These are phyloP conservation scores for Gallinago solitaria DNA, from an alignment of 2,797 vertebrate genomes.

Conservation along the genomic window DNA sequence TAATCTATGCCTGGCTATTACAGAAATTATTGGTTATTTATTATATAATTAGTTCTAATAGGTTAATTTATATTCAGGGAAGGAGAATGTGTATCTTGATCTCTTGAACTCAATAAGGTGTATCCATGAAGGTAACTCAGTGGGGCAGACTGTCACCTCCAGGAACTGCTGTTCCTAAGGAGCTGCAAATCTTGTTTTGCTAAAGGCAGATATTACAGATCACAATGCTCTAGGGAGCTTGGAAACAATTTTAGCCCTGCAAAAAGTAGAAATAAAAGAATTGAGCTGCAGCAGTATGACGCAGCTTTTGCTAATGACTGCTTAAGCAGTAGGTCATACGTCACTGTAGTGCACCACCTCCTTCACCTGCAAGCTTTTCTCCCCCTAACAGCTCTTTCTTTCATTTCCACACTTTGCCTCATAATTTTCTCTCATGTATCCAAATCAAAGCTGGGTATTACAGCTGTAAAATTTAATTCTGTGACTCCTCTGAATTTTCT, in stretches of 20 bases:
- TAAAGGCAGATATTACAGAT: background rate
- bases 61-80: background rate
- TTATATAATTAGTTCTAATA: background rate
- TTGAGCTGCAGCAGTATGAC: background rate
- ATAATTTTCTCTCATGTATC: background rate
- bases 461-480: background rate
- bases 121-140: background rate
- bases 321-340: background rate
- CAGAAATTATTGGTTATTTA: background rate
- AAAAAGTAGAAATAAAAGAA: background rate
- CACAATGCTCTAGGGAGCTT: background rate
- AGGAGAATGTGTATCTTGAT: background rate
- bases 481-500: background rate
- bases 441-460: background rate
- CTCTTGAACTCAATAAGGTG: background rate
- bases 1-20: background rate
- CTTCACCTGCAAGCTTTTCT: background rate
- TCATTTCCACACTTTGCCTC: background rate
- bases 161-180: background rate
- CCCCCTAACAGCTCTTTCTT: background rate
- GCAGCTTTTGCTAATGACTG: background rate
- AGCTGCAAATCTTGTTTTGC: background rate
- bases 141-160: background rate
- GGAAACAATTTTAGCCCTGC: background rate
- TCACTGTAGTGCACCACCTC: background rate